Evolutionary conservation across 1,140 invertebrate species (phyloP), one percentile per base, ranked within the genome.

Genomic region (Wasmannia auropunctata): DNA sequence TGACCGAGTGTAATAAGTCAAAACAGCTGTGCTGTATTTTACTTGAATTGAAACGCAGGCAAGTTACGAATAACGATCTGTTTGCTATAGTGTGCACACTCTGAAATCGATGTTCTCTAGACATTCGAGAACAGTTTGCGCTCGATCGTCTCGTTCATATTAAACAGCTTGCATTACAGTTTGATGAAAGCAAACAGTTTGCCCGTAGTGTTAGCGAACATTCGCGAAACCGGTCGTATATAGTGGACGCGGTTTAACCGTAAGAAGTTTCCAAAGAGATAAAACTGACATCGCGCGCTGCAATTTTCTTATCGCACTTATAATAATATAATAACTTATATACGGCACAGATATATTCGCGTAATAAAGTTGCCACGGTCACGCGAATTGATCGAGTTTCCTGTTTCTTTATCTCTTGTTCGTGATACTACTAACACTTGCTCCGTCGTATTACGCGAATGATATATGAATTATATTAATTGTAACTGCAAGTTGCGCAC

Each of bases 271-370:
- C 40, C 63, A 58, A 37, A n/a, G 79, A 70, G 79, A 70, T 74
- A 69, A 83, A 74, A 74, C 49, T 72, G 51, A 58, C 34, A 54
- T 37, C 19, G 49, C 22, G 14, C 19, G 28, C 37, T 28, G n/a
- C 67, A 74, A 83, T 74, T 83, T 83, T 72, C 67, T 83, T 83
- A 83, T 83, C 79, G 65, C 65, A n/a, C 11, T 19, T 74, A 46
- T 19, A n/a, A 79, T 25, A 51, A 58, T 34, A 60, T 31, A 58
- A 37, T 58, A 72, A 46, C 49, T 51, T 28, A 54, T 46, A 16
- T 46, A 14, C 14, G 14, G 19, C 28, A 51, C 34, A 14, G 5
- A 6, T 19, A 69, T 1, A 28, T 22, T 80, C 51, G 49, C 65
- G 49, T 70, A 60, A 72, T 34, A 43, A 43, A 10, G 34, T 40